Base-by-base conservation (phyloP, 2,888 invertebrate species). In the Eurytoma adleriae region DNA sequence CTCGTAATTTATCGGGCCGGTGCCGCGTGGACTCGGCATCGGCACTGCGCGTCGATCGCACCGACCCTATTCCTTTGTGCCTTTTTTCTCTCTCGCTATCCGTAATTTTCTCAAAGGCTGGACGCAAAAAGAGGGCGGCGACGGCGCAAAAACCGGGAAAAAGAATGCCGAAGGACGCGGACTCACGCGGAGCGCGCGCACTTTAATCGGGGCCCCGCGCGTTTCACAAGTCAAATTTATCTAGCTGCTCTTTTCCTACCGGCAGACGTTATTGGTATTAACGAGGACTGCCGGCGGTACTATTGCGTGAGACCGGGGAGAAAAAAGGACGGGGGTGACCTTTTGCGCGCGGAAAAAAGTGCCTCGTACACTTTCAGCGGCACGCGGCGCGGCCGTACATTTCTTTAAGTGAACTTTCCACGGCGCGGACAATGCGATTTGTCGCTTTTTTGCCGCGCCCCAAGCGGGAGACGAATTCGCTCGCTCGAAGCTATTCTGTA, bases 1-100 rank as follows among this genome's bases (percentile, higher is more conserved):
- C 82, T 79, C 83, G 83, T 82, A 84, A 85, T 83, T 84, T 84
- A 86, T 82, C 79, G 81, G 70, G 67, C 66, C 56, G 40, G 57
- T 40, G n/a, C 7, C 54, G 62, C 20, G n/a, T n/a, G n/a, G n/a
- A n/a, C n/a, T n/a, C n/a, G n/a, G n/a, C n/a, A n/a, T n/a, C n/a
- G n/a, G n/a, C n/a, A n/a, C n/a, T n/a, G n/a, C n/a, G 61, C 62
- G 48, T 67, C 52, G 66, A 68, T 40, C 40, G 40, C 40, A 40
- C 10, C 40, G 40, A 75, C 68, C 64, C 69, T 40, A 40, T 13
- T 56, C 52, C 50, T 71, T 62, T 50, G 27, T 72, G 30, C 48
- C 54, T n/a, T 48, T 18, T 69, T 69, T 69, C 48, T 56, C 48
- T n/a, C 20, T 1, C 12, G 16, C 62, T 14, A 4, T 14, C 59